Conservation (phyloP, 2,797 vertebrate genomes). For the Catharus ustulatus region DNA sequence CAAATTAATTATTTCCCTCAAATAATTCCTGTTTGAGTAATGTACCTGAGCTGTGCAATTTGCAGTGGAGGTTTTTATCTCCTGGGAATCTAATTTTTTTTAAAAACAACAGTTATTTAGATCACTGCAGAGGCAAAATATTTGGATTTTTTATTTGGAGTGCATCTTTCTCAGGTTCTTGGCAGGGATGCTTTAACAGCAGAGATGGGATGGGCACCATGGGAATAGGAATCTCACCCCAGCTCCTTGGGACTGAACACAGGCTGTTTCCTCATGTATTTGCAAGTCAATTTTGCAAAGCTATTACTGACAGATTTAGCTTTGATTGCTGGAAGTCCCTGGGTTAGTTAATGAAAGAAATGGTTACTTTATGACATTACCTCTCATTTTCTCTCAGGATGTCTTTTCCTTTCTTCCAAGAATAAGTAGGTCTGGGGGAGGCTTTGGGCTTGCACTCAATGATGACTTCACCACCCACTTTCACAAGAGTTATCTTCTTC, state of each 20-base stretch:
- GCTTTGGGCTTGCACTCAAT: slow-evolving; percentile 96
- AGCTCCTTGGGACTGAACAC: neutral
- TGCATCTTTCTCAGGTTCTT: slow-evolving; percentile 1
- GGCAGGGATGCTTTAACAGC: neutral
- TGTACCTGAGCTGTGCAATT: neutral
- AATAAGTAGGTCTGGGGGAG: slow-evolving; percentile 91
- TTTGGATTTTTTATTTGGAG: neutral
- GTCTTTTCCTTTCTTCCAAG: slow-evolving; percentile 92
- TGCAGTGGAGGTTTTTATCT: neutral
- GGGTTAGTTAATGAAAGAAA: slow-evolving; percentile 47
- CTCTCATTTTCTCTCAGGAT: slow-evolving; percentile 85
- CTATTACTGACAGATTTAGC: slow-evolving; percentile 47
- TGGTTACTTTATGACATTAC: slow-evolving; percentile 75
- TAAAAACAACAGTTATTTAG: neutral
- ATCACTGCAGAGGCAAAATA: neutral
- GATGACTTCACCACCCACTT: slow-evolving; percentile 89
- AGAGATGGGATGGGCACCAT: neutral
- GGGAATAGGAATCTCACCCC: neutral
- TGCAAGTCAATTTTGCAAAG: slow-evolving; percentile 45
- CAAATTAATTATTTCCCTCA: neutral
- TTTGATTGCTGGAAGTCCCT: slow-evolving; percentile 20
- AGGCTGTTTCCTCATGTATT: slow-evolving; percentile 13
- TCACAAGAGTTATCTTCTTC: slow-evolving; percentile 89
- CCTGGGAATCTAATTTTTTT: neutral
- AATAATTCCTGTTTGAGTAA: slow-evolving; percentile 32